Evolutionary conservation across 2,113 vertebrate species (phyloP).

Genomic region (Rana temporaria): DNA sequence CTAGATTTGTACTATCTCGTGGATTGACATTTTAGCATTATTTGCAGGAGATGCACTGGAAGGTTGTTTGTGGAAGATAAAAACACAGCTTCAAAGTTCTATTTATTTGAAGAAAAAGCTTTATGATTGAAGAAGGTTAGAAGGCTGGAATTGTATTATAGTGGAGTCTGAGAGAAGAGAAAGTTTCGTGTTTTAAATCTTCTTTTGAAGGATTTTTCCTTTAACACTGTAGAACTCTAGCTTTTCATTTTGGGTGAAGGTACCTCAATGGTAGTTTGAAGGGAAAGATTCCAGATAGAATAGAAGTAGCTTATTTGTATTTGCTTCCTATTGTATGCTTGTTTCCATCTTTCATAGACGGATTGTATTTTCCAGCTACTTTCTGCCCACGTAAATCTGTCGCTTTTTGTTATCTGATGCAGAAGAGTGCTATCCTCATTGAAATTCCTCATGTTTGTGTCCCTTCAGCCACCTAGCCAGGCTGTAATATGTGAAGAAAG

Average conservation of each 20-base stretch:
- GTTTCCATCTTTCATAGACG: background rate
- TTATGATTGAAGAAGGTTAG: slow-evolving; percentile 4
- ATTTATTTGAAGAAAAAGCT: slow-evolving; percentile 33
- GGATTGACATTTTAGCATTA: slow-evolving; percentile 38
- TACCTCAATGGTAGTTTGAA: slow-evolving; percentile 7
- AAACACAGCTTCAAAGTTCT: slow-evolving; percentile 30
- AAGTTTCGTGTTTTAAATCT: slow-evolving; percentile 5
- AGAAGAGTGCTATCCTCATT: slow-evolving; percentile 6
- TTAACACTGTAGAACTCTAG: background rate
- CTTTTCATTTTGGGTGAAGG: background rate
- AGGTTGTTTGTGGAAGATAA: slow-evolving; percentile 22
- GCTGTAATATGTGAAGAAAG: background rate
- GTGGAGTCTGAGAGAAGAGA: background rate
- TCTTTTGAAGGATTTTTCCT: slow-evolving; percentile 2
- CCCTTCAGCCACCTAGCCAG: slow-evolving; percentile 5
- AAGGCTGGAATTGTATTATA: slow-evolving; percentile 12
- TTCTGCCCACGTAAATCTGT: background rate
- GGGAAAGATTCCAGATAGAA: background rate
- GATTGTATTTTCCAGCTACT: slow-evolving; percentile 7
- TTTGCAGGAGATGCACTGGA: background rate
- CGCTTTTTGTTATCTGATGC: slow-evolving; percentile 30
- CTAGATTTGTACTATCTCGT: background rate
- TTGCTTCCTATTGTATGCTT: background rate
- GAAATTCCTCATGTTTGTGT: slow-evolving; percentile 32
- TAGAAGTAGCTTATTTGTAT: background rate